Base-by-base conservation (phyloP, 1,140 invertebrate genomes). In the Ephestia elutella region DNA sequence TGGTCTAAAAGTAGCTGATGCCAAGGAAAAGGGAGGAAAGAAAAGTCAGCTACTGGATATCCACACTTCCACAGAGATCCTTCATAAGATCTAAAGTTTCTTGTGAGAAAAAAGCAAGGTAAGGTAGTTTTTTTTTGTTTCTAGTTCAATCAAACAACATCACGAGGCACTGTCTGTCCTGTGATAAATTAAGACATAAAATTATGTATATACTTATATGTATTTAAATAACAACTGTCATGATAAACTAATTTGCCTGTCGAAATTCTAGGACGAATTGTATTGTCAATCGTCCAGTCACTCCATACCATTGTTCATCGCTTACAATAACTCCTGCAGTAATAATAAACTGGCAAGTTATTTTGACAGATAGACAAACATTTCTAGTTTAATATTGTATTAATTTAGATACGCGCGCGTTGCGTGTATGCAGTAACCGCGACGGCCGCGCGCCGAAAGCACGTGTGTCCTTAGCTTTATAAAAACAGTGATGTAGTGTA, bases 401-500 rank as follows among this genome's bases (percentile, higher is more conserved):
- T 44, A 44, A 15, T 44, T 15, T 44, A 44, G 38, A 44, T 44
- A 44, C 38, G 35, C 35, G 30, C 15, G 30, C 32, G 17, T 0
- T 20, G 54, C 9, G 19, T 44, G 28, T 18, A 32, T 32, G 54
- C 54, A 56, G 54, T 56, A 19, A 44, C 11, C 54, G 54, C 35
- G 32, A 35, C 32, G 54, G n/a, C 32, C 54, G 30, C 32, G 54
- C 13, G 54, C 9, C 38, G 38, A 44, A n/a, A 38, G 32, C 54
- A 38, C 54, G 30, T 38, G 30, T 21, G n/a, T 35, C 20, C 30
- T 18, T 0, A 13, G 7, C 20, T 21, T 44, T 20, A 56, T 55
- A 51, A 51, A 19, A 51, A 28, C 35, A 56, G 54, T 56, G 32
- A 56, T 56, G 54, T 38, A 53, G 21, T 25, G 50, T 44, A 35